Evolutionary conservation across 2,797 vertebrate species (phyloP).

Genomic region (Chromis chromis): DNA sequence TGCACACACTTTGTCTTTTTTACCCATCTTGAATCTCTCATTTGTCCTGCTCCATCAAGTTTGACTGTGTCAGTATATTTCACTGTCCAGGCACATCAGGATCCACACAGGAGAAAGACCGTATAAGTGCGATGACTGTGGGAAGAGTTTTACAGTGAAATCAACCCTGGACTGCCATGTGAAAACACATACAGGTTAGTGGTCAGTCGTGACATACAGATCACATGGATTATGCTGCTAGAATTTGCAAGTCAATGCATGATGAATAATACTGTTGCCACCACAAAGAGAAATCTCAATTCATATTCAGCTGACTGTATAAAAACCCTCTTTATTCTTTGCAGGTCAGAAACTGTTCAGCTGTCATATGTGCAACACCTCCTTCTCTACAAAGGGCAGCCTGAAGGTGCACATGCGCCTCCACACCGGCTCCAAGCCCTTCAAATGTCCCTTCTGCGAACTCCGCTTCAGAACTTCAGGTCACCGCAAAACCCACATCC

Average conservation of each 20-base stretch:
- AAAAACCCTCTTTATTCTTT: conserved; percentile 22
- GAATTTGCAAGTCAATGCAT: no score
- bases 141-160: conserved; percentile 98
- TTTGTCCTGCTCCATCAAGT: neutral
- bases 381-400: conserved; percentile 98
- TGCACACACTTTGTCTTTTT: neutral
- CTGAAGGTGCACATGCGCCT: conserved; percentile 99
- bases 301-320: neutral
- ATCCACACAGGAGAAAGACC: conserved; percentile 98
- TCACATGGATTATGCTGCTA: neutral
- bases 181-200: conserved; percentile 96
- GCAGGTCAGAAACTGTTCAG: conserved; percentile 97
- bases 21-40: neutral
- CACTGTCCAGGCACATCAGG: conserved; percentile 89
- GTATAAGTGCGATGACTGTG: conserved; percentile 96
- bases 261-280: no score
- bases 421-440: conserved; percentile 98
- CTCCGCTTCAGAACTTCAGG: conserved; percentile 97
- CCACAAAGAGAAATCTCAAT: neutral
- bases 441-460: conserved; percentile 97
- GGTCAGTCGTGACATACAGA: no score
- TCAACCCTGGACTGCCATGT: conserved; percentile 97
- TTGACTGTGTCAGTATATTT: conserved; percentile 14
- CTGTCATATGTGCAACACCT: conserved; percentile 98
- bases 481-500: conserved; percentile 98